Conservation (phyloP, 2,888 invertebrate species). For the Melanophora roralis region DNA sequence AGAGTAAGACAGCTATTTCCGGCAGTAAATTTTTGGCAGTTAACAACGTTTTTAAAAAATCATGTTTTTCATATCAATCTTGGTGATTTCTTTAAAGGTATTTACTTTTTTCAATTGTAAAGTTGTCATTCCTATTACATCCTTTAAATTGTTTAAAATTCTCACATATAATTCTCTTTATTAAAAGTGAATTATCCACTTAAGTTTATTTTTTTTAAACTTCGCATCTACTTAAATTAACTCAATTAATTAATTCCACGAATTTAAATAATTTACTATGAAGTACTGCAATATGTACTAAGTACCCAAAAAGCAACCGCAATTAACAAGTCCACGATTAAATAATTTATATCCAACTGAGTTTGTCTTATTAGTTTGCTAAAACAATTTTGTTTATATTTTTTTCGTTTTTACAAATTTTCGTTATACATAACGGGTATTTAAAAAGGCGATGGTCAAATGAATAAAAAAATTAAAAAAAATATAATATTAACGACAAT, state of each 20-base stretch:
- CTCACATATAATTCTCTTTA: neutral
- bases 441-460: neutral
- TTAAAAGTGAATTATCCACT: neutral
- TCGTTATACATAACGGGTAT: neutral
- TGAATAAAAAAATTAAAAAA: no score
- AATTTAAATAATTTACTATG: conserved; percentile 1
- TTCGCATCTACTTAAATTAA: neutral
- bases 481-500: no score
- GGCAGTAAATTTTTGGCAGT: no score
- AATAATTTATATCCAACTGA: neutral
- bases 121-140: no score
- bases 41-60: no score
- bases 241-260: conserved; percentile 8
- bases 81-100: no score
- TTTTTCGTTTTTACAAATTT: neutral
- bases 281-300: neutral
- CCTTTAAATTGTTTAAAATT: no score
- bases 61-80: no score
- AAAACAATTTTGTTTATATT: conserved; percentile 5
- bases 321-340: conserved; percentile 9
- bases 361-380: neutral
- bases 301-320: neutral
- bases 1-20: no score
- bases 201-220: neutral
- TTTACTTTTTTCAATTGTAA: no score